These are phyloP conservation scores for Synergus japonicus DNA, from an alignment of 2,888 invertebrate species.

Conservation along the genomic window DNA sequence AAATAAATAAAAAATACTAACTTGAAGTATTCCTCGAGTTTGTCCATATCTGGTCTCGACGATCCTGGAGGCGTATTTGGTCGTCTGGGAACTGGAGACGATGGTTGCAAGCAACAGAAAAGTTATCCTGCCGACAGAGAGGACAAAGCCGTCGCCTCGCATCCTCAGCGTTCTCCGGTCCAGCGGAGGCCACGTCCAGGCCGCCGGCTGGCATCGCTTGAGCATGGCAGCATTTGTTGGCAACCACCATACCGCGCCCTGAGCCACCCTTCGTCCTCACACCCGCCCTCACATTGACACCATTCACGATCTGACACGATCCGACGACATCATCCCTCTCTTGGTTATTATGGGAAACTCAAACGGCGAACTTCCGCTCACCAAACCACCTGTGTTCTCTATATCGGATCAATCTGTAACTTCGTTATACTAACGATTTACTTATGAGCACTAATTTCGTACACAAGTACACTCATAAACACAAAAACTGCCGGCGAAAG, in stretches of 20 bases:
- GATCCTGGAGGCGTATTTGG: conserved; percentile 88
- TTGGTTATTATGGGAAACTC: conserved; percentile 9
- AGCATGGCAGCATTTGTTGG: conserved; percentile 76
- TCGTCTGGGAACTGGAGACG: conserved; percentile 77
- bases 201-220: conserved; percentile 74
- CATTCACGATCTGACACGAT: conserved; percentile 54
- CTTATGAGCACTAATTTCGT: conserved; percentile 8
- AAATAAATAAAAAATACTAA: conserved; percentile 47
- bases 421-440: conserved; percentile 37
- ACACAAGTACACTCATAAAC: not conserved
- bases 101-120: conserved; percentile 59
- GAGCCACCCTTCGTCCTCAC: conserved; percentile 45
- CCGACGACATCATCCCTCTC: conserved; percentile 45
- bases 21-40: conserved; percentile 75
- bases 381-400: conserved; percentile 39
- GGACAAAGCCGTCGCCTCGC: conserved; percentile 53
- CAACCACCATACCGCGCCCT: conserved; percentile 70
- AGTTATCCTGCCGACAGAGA: conserved; percentile 54
- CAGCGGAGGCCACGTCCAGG: conserved; percentile 71
- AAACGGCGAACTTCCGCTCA: conserved; percentile 44
- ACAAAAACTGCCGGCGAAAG: not conserved
- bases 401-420: conserved; percentile 36
- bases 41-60: conserved; percentile 84
- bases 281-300: conserved; percentile 61
- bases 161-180: conserved; percentile 61